phyloP scores from a whole-genome alignment of 1,140 invertebrate species.

The Tribolium madens region DNA sequence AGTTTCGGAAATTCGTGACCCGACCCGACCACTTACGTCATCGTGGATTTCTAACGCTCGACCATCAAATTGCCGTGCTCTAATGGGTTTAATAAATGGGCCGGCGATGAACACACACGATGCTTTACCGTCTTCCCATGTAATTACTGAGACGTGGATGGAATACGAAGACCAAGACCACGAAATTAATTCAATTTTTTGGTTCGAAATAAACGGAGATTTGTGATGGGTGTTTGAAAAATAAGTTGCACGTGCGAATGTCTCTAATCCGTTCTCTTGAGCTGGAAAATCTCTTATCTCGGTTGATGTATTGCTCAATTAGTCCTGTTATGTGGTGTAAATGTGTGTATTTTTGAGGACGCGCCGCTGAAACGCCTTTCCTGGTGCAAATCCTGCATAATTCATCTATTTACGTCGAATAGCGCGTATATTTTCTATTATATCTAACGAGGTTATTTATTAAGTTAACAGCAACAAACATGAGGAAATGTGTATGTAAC shows the following conservation, averaged over 20 bases:
- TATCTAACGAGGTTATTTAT: conserved; percentile 11
- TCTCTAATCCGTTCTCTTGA: background rate
- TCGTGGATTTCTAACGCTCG: conserved; percentile 34
- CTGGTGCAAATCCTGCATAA: conserved; percentile 2
- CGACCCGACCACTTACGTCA: conserved; percentile 7
- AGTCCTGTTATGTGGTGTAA: conserved; percentile 6
- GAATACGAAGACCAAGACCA: conserved; percentile 11
- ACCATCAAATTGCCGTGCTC: conserved; percentile 42
- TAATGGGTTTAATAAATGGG: conserved; percentile 49
- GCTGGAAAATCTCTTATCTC: conserved; percentile 1
- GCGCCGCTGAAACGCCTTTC: background rate
- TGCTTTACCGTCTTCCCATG: conserved; percentile 44
- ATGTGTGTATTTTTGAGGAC: background rate
- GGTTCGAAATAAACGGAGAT: background rate
- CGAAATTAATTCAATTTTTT: background rate
- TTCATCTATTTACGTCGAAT: conserved; percentile 29
- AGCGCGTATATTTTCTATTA: background rate
- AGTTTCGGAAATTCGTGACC: conserved; percentile 21
- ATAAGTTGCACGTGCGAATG: background rate
- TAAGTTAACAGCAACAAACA: conserved; percentile 13
- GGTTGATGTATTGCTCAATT: conserved; percentile 10
- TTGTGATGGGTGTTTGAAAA: background rate
- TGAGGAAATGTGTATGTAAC: conserved; percentile 14
- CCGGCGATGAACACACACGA: conserved; percentile 47
- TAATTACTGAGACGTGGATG: conserved; percentile 44